Percentiles rank a stretch among this genome's conserved stretches.
Conservation (phyloP, 2,113 vertebrate genomes). For the Calypte anna region DNA sequence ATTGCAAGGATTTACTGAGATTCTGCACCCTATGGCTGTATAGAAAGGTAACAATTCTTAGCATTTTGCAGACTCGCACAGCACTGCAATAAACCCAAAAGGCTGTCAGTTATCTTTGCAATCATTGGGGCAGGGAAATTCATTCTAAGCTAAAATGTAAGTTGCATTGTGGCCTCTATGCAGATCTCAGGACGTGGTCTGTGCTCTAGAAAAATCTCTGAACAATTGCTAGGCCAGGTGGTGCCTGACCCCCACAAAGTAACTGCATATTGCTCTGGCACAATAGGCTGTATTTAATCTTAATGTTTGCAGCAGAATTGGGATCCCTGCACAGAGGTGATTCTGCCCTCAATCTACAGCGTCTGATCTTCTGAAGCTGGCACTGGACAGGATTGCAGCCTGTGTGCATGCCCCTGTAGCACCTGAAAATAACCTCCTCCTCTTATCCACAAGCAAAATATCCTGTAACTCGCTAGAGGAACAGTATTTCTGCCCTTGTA, state of each 20-base stretch:
- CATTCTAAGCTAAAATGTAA: not conserved
- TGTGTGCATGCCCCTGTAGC: not conserved
- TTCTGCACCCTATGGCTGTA: not conserved
- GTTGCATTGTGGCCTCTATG: not conserved
- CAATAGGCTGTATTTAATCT: not conserved
- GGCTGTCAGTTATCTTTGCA: not conserved
- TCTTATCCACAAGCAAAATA: not conserved
- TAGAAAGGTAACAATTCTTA: not conserved
- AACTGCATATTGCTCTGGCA: not conserved
- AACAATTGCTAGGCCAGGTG: not conserved
- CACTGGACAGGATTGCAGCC: not conserved
- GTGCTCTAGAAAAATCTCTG: not conserved
- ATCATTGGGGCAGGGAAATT: not conserved
- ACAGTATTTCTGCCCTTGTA: not conserved
- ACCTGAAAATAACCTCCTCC: not conserved
- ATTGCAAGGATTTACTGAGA: not conserved
- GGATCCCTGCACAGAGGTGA: not conserved
- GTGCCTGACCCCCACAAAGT: not conserved
- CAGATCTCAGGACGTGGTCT: not conserved
- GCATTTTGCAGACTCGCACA: not conserved
- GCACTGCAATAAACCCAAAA: not conserved
- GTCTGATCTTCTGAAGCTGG: not conserved
- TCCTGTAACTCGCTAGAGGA: not conserved
- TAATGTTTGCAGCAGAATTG: not conserved
- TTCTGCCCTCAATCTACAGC: not conserved